Evolutionary conservation across 2,888 invertebrate species (phyloP), one percentile per base, ranked within the genome.

Genomic region (Tenodera sinensis): DNA sequence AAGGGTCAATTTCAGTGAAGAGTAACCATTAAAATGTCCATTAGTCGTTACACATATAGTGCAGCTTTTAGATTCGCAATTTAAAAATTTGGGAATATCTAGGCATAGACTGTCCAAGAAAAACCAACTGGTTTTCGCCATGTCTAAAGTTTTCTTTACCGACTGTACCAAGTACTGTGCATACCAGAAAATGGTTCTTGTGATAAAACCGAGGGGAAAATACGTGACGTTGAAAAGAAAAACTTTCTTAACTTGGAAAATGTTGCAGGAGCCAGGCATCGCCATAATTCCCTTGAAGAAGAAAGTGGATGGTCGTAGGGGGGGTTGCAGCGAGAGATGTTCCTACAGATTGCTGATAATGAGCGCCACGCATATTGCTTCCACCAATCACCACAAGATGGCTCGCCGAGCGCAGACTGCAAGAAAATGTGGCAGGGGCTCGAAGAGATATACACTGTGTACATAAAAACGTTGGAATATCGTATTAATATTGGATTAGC

Each of bases 171-270:
- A 71, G 20, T 71, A 71, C 54, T 71, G 47, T 89, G 81, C 87
- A 83, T 84, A 90, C 83, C 90, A 85, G 87, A 88, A 84, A 90
- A 89, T 82, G 85, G 87, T 86, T 90, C 88, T 83, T 89, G 90
- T 90, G 90, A 90, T 90, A 90, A 90, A 90, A 87, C 87, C 85
- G 84, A 83, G 89, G 88, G 88, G 88, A 90, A 90, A 90, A 90
- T 90, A 90, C 90, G 90, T 90, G 90, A 90, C 90, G 89, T 87
- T 88, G 90, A 89, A 90, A 89, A 89, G 90, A 88, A 90, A 90
- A 90, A 90, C 89, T 90, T 90, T 89, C 89, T 89, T 88, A 90
- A 90, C 89, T 90, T 89, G 85, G 84, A 89, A 85, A 89, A 89
- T 89, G 89, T 89, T 89, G 86, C 89, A 89, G 89, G 54, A 71